These are phyloP conservation scores for Pterois miles DNA, from an alignment of 2,797 vertebrate species.

Conservation along the genomic window DNA sequence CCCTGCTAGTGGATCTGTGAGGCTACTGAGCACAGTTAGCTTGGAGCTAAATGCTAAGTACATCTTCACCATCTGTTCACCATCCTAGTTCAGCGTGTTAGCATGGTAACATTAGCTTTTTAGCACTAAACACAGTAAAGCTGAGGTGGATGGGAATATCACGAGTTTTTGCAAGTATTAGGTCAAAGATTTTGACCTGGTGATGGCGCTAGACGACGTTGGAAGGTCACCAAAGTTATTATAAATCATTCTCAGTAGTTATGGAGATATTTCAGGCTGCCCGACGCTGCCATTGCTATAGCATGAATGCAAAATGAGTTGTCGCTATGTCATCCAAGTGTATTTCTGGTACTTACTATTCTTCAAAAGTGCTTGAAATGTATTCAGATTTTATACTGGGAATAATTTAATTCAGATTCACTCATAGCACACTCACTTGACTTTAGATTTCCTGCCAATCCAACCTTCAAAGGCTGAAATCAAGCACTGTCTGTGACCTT, in stretches of 20 bases:
- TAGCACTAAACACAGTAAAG: too few species aligned
- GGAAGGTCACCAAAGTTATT: not conserved
- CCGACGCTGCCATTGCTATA: not conserved
- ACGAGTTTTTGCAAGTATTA: not conserved
- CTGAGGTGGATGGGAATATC: not conserved
- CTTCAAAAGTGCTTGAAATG: not conserved
- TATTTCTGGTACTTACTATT: not conserved
- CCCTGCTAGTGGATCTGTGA: not conserved
- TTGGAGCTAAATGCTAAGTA: not conserved
- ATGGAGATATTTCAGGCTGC: not conserved
- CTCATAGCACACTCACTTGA: not conserved
- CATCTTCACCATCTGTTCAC: too few species aligned
- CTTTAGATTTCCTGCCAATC: not conserved
- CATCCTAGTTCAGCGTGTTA: too few species aligned
- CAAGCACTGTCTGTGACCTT: not conserved
- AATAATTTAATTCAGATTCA: not conserved
- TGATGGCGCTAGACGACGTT: too few species aligned
- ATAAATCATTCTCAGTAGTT: not conserved
- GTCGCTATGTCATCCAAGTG: not conserved
- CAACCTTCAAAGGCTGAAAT: conserved; percentile 2
- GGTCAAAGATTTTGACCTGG: not conserved
- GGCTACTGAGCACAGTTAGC: not conserved
- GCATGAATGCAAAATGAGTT: not conserved
- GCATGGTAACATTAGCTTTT: too few species aligned
- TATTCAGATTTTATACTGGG: not conserved